These are phyloP conservation scores for Leptinotarsa undecemlineata DNA, from an alignment of 1,140 invertebrate genomes.

Conservation along the genomic window DNA sequence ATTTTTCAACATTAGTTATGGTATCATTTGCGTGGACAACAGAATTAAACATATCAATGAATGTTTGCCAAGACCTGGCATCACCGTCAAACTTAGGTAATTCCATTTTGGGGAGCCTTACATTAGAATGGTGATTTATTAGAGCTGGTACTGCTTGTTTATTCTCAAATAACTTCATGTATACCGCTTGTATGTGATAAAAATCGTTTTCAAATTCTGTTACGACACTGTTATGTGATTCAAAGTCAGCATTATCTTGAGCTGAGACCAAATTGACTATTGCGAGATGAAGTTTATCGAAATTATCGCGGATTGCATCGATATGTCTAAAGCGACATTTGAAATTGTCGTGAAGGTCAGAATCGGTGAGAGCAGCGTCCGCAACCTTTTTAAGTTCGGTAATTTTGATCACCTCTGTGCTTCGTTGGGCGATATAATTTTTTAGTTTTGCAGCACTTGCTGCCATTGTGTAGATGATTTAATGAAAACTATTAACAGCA, in stretches of 20 bases:
- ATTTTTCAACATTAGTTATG: constrained; percentile 10
- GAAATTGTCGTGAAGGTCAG: background rate
- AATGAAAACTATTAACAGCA: no score
- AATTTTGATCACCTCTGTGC: background rate
- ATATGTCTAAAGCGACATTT: no score
- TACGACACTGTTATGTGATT: background rate
- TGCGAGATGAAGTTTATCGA: background rate
- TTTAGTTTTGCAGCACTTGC: background rate
- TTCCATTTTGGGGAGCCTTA: constrained; percentile 10
- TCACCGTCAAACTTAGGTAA: background rate
- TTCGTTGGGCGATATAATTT: constrained; percentile 7
- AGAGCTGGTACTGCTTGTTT: background rate
- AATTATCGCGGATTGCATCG: background rate
- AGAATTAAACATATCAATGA: constrained; percentile 12
- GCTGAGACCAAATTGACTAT: background rate
- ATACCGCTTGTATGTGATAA: background rate
- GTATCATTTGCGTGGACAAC: background rate
- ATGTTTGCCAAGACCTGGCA: constrained; percentile 11
- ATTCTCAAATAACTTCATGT: background rate
- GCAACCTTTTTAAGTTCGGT: background rate
- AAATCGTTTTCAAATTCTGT: constrained; percentile 5
- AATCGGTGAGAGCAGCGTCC: background rate
- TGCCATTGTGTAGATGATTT: background rate
- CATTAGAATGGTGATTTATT: background rate
- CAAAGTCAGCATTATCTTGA: constrained; percentile 6